A percentile compares a stretch with the other conserved stretches of the same genome.
These are phyloP conservation scores for Caenorhabditis auriculariae DNA, from an alignment of 2,888 invertebrate species.

Conservation along the genomic window DNA sequence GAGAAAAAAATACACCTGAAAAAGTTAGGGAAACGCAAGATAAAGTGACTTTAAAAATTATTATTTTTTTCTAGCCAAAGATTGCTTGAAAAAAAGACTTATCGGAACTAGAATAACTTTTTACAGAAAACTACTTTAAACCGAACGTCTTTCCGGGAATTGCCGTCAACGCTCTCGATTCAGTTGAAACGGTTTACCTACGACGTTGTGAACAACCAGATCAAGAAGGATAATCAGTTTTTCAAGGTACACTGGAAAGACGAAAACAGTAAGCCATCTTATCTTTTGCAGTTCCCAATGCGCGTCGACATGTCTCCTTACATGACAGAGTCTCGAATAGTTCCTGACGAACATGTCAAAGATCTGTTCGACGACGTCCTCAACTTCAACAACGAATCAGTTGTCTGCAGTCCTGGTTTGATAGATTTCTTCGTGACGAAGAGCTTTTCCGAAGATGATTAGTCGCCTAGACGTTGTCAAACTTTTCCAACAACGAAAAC, in stretches of 20 bases:
- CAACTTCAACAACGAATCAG: constrained; percentile 5
- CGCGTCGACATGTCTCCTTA: constrained; percentile 43
- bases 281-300: constrained; percentile 67
- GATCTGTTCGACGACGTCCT: constrained; percentile 32
- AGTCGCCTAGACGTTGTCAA: no score
- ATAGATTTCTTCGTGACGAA: no score
- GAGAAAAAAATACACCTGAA: no score
- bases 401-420: no score
- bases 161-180: constrained; percentile 68
- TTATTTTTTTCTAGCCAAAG: no score
- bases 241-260: constrained; percentile 62
- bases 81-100: no score
- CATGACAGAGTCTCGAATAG: constrained; percentile 20
- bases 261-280: neutral
- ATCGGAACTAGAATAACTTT: no score
- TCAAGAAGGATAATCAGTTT: constrained; percentile 69
- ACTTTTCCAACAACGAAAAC: no score
- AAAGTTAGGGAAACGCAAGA: no score
- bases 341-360: constrained; percentile 26
- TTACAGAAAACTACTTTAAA: constrained; percentile 67
- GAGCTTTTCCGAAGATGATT: no score
- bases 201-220: constrained; percentile 68
- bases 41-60: no score
- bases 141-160: constrained; percentile 67
- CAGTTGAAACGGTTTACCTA: constrained; percentile 69